Conservation (phyloP, 2,113 vertebrate species). For the Chrysemys picta region DNA sequence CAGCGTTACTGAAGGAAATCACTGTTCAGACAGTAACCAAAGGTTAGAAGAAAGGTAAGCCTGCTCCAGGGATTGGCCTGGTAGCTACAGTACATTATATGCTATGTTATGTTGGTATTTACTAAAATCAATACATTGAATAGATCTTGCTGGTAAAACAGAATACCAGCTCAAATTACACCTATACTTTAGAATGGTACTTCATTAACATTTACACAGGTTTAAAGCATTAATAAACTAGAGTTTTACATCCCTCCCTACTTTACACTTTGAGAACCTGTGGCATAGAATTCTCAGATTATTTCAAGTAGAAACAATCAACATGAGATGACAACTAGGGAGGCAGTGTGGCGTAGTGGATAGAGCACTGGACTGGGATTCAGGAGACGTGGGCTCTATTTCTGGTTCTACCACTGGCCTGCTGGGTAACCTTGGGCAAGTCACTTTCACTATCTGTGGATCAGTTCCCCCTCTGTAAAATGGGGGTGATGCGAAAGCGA, state of each 20-base stretch:
- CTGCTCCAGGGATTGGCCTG: background rate
- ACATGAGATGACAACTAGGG: background rate
- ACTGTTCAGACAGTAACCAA: rapidly evolving
- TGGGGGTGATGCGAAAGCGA: background rate
- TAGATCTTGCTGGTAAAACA: background rate
- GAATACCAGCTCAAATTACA: rapidly evolving
- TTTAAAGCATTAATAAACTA: background rate
- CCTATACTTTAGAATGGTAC: rapidly evolving
- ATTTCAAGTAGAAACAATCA: background rate
- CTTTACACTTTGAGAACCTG: background rate
- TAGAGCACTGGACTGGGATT: background rate
- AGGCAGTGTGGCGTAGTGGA: background rate
- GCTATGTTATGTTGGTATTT: background rate
- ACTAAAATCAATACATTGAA: rapidly evolving
- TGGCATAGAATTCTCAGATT: background rate
- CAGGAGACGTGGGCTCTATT: background rate
- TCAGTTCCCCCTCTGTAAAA: background rate
- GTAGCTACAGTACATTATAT: rapidly evolving
- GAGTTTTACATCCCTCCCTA: background rate
- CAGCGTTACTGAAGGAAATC: constrained; percentile 24
- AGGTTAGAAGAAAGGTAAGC: background rate
- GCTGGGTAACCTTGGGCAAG: background rate
- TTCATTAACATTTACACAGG: rapidly evolving
- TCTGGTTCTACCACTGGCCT: background rate
- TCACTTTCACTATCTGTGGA: background rate